Evolutionary conservation across 2,888 invertebrate species (phyloP).

Genomic region (Fissipunctia ypsillon): DNA sequence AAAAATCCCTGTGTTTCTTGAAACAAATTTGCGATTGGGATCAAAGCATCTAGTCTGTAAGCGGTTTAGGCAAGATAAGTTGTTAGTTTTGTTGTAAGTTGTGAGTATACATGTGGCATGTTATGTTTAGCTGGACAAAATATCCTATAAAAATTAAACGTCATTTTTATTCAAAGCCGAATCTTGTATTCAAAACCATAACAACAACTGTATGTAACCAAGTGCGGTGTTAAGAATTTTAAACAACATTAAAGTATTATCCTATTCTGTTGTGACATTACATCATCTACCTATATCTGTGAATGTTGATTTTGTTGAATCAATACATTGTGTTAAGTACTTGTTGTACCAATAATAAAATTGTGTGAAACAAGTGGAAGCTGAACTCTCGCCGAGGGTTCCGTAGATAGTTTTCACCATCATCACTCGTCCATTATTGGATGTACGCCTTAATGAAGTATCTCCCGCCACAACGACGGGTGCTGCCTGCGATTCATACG

Average conservation of each 20-base stretch:
- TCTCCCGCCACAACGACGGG: neutral
- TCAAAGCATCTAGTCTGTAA: neutral
- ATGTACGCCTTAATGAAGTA: neutral
- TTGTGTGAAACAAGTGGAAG: neutral
- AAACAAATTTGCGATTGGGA: neutral
- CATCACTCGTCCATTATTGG: neutral
- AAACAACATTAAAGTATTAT: conserved; percentile 37
- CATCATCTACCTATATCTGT: conserved; percentile 5
- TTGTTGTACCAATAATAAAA: neutral
- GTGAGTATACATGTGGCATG: neutral
- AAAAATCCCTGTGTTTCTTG: neutral
- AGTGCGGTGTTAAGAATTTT: conserved; percentile 43
- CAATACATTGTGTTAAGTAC: conserved; percentile 5
- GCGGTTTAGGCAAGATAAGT: neutral
- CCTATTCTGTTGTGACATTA: conserved; percentile 28
- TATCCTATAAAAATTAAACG: conserved; percentile 9
- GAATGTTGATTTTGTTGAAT: conserved; percentile 25
- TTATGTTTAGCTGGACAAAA: neutral
- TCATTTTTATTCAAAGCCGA: conserved; percentile 26
- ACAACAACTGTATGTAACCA: conserved; percentile 33
- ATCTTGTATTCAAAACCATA: conserved; percentile 33
- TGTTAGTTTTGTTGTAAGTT: no score
- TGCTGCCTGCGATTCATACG: neutral
- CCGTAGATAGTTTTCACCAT: neutral
- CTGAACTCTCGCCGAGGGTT: neutral